Evolutionary conservation across 2,888 invertebrate species (phyloP), one percentile per base, ranked within the genome.

Genomic region (Kryphioiulus occultus): DNA sequence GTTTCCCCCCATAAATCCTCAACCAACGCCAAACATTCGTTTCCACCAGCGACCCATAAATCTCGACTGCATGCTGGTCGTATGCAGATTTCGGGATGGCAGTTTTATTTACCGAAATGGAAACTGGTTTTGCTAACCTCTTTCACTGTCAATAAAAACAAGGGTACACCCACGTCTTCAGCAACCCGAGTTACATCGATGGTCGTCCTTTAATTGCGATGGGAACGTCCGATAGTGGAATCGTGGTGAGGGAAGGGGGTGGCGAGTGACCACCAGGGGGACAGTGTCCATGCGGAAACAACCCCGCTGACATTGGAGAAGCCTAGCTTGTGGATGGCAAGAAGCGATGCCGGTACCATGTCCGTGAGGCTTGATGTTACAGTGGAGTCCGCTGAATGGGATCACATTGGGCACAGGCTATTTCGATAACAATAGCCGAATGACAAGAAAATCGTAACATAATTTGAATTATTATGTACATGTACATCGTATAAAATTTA

Each of bases 61-160:
- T 47, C 15, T 59, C n/a, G 59, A 19, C 22, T 59, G 59, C 59
- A 59, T 5, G 35, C 35, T 35, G 35, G 3, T 35, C 35, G 35
- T 19, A 59, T 59, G 59, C 59, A 59, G 59, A 59, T 59, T 59
- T 47, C 19, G 19, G 22, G 22, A 59, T 59, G 59, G n/a, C 47
- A 47, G 47, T 47, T 47, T 47, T 47, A 47, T 59, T 59, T 59
- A 59, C 59, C 59, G 59, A 59, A 59, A n/a, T 59, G 59, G 59
- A 59, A 59, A 59, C 59, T 59, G 59, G 59, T 59, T 59, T 35
- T 59, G 59, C 19, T 59, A 59, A 59, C 59, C 59, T 59, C 59
- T 59, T 59, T 59, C 59, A n/a, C 59, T 59, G 59, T 59, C 59
- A 59, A 59, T 59, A 59, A 59, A 59, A 59, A n/a, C 59, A 59